Conservation (phyloP, 2,113 vertebrate genomes). For the Cololabis saira region DNA sequence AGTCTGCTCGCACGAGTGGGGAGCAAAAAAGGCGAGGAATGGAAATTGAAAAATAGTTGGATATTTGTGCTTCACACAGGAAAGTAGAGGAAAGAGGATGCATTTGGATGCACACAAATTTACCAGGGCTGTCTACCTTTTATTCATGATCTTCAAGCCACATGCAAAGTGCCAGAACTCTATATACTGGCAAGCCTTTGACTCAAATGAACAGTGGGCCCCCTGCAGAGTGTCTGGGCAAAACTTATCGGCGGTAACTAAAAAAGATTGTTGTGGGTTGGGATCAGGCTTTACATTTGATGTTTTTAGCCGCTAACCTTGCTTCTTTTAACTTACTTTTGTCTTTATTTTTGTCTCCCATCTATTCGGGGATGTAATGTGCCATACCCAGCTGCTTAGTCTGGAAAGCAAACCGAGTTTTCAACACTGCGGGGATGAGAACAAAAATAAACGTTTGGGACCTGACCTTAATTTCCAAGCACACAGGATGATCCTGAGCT, state of each 20-base stretch:
- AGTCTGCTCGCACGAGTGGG: constrained; percentile 56
- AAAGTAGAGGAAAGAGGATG: constrained; percentile 50
- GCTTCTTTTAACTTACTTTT: constrained; percentile 15
- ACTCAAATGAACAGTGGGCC: constrained; percentile 36
- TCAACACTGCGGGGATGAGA: neutral
- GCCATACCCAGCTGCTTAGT: constrained; percentile 15
- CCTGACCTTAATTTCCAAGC: constrained; percentile 41
- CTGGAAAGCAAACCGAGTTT: constrained; percentile 12
- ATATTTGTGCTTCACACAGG: constrained; percentile 54
- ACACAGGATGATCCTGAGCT: too few relatives aligned
- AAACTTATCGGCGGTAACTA: constrained; percentile 48
- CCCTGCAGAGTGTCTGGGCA: constrained; percentile 32
- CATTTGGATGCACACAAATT: constrained; percentile 54
- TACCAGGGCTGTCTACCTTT: constrained; percentile 39
- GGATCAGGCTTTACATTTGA: constrained; percentile 38
- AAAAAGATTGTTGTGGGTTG: constrained; percentile 34
- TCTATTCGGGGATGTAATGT: constrained; percentile 13
- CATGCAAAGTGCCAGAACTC: constrained; percentile 35
- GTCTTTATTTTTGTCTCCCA: constrained; percentile 37
- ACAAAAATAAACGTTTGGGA: constrained; percentile 47
- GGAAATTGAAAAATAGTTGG: constrained; percentile 62
- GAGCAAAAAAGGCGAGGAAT: constrained; percentile 29
- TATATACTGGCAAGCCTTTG: constrained; percentile 41
- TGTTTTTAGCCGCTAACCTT: constrained; percentile 18
- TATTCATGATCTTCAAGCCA: constrained; percentile 48